A percentile compares a stretch with the other conserved stretches of the same genome.
phyloP scores from a whole-genome alignment of 2,113 vertebrate species.

The Ellobius talpinus region DNA sequence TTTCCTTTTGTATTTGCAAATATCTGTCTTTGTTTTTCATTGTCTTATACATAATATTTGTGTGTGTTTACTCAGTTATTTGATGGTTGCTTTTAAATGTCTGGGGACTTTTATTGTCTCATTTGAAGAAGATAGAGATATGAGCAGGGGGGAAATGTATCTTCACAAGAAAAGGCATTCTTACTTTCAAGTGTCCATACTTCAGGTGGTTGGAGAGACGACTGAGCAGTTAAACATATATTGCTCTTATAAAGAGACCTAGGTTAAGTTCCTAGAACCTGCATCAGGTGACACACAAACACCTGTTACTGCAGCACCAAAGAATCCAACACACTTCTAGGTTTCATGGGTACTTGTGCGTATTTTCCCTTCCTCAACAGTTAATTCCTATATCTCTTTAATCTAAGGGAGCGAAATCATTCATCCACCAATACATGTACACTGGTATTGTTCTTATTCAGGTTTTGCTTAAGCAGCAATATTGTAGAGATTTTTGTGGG shows the following conservation, averaged over 20 bases:
- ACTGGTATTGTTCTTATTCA: too few species aligned
- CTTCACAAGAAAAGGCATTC: background rate
- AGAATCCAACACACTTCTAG: too few species aligned
- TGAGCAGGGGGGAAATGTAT: background rate
- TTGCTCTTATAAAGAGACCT: background rate
- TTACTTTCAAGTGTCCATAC: background rate
- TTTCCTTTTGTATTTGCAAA: background rate
- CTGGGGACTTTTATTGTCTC: background rate
- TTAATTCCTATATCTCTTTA: too few species aligned
- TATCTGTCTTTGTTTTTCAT: background rate
- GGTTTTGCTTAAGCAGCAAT: too few species aligned
- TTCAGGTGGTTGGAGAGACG: background rate
- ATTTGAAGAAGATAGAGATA: constrained; percentile 32
- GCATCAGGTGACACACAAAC: background rate
- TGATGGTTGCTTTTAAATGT: constrained; percentile 52
- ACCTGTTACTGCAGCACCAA: background rate
- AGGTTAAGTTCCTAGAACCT: background rate
- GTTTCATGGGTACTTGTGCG: background rate
- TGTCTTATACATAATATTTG: constrained; percentile 16
- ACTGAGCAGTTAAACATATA: background rate
- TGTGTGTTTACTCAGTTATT: constrained; percentile 45
- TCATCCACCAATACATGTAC: too few species aligned
- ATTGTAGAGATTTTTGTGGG: too few species aligned
- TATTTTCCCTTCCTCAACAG: too few species aligned
- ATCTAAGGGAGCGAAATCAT: too few species aligned